A percentile compares a stretch with the other conserved stretches of the same genome.
phyloP scores from a whole-genome alignment of 2,797 vertebrate genomes.

The Eleutherodactylus coqui region DNA sequence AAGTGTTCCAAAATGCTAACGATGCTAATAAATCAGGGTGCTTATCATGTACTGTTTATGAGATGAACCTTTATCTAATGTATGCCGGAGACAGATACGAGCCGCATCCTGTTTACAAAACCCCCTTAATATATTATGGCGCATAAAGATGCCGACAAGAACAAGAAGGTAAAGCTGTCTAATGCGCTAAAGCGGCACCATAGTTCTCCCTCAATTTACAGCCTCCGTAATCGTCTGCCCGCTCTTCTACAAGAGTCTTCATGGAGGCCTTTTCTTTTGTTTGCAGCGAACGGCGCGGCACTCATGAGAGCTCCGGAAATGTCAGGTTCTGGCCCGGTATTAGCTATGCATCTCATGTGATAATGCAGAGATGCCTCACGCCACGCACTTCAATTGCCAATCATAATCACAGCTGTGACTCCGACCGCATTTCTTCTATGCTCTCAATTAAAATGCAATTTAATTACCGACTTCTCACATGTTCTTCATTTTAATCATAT shows the following conservation, averaged over 20 bases:
- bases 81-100: background rate
- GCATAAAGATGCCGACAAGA: background rate
- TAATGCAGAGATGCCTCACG: constrained; percentile 9
- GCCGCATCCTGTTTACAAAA: background rate
- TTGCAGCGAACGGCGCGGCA: background rate
- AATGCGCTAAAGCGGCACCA: background rate
- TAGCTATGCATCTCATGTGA: constrained; percentile 9
- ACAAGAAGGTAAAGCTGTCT: background rate
- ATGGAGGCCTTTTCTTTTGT: background rate
- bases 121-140: background rate
- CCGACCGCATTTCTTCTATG: background rate
- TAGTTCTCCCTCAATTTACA: background rate
- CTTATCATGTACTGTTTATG: background rate
- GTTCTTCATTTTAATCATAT: constrained; percentile 53
- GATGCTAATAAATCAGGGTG: background rate
- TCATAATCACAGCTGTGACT: constrained; percentile 34
- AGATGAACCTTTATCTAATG: background rate
- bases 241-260: background rate
- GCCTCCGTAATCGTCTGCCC: background rate
- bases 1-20: background rate
- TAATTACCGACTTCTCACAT: constrained; percentile 36
- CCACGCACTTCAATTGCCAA: constrained; percentile 28
- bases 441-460: constrained; percentile 51
- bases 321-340: constrained; percentile 13
- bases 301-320: background rate